A percentile compares a stretch with the other conserved stretches of the same genome.
These are phyloP conservation scores for Choloepus hoffmanni DNA, from an alignment of 2,113 vertebrate genomes.

Conservation along the genomic window DNA sequence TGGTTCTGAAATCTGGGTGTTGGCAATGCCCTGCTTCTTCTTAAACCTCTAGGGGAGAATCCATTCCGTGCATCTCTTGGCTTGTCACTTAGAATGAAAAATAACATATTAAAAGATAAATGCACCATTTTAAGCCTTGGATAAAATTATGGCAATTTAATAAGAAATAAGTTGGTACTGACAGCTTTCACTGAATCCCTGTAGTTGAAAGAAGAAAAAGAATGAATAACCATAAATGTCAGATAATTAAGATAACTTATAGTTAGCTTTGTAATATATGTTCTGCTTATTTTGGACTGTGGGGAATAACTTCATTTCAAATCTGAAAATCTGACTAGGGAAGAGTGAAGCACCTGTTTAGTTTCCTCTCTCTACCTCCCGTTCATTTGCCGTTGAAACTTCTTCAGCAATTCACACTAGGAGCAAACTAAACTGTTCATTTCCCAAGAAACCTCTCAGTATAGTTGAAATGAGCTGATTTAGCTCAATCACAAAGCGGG, in stretches of 20 bases:
- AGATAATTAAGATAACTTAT: conserved; percentile 55
- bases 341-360: background rate
- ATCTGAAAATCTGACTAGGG: background rate
- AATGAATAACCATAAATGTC: conserved; percentile 39
- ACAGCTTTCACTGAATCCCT: conserved; percentile 68
- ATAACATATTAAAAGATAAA: conserved; percentile 56
- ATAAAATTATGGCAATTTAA: conserved; percentile 56
- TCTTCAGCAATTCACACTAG: background rate
- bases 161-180: conserved; percentile 57
- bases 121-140: conserved; percentile 62
- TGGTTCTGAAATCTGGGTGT: too few relatives aligned
- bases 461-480: background rate
- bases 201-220: conserved; percentile 38
- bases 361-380: background rate
- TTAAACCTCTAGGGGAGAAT: too few relatives aligned
- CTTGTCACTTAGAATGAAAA: conserved; percentile 42
- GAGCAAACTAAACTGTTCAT: background rate
- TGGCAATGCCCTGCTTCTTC: too few relatives aligned
- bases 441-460: background rate
- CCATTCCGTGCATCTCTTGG: too few relatives aligned
- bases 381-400: background rate
- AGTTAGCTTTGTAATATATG: conserved; percentile 24
- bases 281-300: conserved; percentile 18
- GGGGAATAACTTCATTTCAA: conserved; percentile 18
- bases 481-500: background rate